Evolutionary conservation across 2,888 invertebrate genomes (phyloP).

Genomic region (Empis stercorea): DNA sequence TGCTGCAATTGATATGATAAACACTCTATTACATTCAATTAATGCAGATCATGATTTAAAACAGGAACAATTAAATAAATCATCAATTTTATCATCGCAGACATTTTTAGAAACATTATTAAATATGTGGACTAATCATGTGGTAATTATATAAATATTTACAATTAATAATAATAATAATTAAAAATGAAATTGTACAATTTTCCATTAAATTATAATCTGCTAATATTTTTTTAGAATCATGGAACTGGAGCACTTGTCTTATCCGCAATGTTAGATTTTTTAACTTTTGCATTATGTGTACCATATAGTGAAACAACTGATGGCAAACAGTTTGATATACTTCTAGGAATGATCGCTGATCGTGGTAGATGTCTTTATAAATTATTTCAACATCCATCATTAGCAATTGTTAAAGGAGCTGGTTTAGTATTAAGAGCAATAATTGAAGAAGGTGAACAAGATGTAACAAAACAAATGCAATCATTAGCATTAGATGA

Average conservation of each 20-base stretch:
- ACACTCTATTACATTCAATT: slow-evolving; percentile 98
- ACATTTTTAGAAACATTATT: slow-evolving; percentile 86
- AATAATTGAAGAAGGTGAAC: slow-evolving; percentile 91
- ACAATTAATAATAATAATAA: too few relatives aligned
- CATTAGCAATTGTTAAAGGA: slow-evolving; percentile 95
- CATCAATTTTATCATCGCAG: slow-evolving; percentile 80
- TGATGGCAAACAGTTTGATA: slow-evolving; percentile 90
- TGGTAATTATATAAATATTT: slow-evolving; percentile 51
- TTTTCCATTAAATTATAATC: neutral
- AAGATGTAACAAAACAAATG: slow-evolving; percentile 86
- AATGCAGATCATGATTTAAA: slow-evolving; percentile 89
- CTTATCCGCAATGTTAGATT: slow-evolving; percentile 95
- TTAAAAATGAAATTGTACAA: too few relatives aligned
- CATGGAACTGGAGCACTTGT: slow-evolving; percentile 91
- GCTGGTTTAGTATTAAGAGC: slow-evolving; percentile 96
- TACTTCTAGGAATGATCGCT: slow-evolving; percentile 85
- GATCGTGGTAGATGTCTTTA: slow-evolving; percentile 81
- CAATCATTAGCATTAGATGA: slow-evolving; percentile 92
- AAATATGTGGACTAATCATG: slow-evolving; percentile 89
- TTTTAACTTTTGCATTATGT: slow-evolving; percentile 93
- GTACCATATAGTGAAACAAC: slow-evolving; percentile 99
- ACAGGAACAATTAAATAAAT: slow-evolving; percentile 97
- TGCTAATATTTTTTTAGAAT: slow-evolving; percentile 45
- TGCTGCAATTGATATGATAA: slow-evolving; percentile 93
- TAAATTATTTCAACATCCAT: slow-evolving; percentile 75